These are phyloP conservation scores for Pachypanchax playfairii DNA, from an alignment of 2,113 vertebrate species.

Conservation along the genomic window DNA sequence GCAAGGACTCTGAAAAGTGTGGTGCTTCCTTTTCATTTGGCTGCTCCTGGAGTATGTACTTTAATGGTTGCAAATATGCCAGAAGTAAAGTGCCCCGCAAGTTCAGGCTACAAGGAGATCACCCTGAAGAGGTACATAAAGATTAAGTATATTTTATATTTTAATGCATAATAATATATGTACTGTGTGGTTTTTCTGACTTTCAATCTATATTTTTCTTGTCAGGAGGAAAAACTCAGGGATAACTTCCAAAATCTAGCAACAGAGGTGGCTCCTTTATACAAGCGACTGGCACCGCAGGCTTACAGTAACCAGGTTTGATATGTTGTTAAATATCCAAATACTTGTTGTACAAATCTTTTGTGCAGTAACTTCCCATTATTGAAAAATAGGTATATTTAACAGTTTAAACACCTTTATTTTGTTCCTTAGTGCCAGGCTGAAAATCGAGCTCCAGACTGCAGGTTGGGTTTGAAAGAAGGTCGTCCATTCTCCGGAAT, in stretches of 20 bases:
- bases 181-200: no score
- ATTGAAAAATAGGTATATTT: background rate
- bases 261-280: constrained; percentile 92
- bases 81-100: constrained; percentile 96
- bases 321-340: background rate
- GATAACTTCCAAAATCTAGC: constrained; percentile 94
- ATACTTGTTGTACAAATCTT: background rate
- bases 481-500: constrained; percentile 96
- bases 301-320: constrained; percentile 96
- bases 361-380: background rate
- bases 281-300: constrained; percentile 90
- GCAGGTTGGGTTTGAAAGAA: constrained; percentile 92
- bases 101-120: constrained; percentile 94
- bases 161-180: no score
- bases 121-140: constrained; percentile 88
- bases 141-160: no score
- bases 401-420: background rate
- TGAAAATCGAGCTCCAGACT: constrained; percentile 88
- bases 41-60: constrained; percentile 99
- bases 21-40: constrained; percentile 99
- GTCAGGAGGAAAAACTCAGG: constrained; percentile 92
- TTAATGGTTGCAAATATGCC: constrained; percentile 98
- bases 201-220: constrained; percentile 21
- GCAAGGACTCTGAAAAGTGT: constrained; percentile 91
- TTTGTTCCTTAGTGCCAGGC: constrained; percentile 81